Base-by-base conservation (phyloP, 2,113 vertebrate genomes). In the Oncorhynchus nerka region DNA sequence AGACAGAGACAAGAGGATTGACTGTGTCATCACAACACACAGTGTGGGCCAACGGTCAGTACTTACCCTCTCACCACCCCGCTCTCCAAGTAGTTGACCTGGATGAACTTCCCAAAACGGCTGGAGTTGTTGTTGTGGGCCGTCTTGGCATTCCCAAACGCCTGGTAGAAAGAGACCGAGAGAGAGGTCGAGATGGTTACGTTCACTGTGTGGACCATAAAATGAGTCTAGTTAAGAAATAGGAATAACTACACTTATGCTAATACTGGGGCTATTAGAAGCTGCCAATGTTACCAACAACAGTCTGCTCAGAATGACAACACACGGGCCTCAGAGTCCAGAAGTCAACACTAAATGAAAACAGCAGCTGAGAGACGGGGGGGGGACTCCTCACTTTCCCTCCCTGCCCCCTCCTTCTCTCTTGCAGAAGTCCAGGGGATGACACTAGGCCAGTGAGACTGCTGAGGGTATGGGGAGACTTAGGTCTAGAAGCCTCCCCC, bases 111-210 rank as follows among this genome's bases (percentile, higher is more conserved):
- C 65, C 98, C 97, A 66, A 99, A 99, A n/a, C 98, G 96, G 84
- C 98, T 99, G 83, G 98, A 99, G 90, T 99, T 99, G 90, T 99
- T 97, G 93, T 99, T 99, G 86, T 99, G 97, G 32, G 98, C 98
- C 0, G 98, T 99, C 91, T 99, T 99, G 69, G 98, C 98, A 0
- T 99, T 99, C 55, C 98, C 98, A 76, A 99, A 99, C 19, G 98
- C 98, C 93, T 94, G 86, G 26, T 78, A 57, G 81, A 8, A 81
- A 79, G 51, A 78, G 16, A 78, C 22, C 32, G 55, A 79, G 5
- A 76, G 24, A 79, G 26, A 55, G 5, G 5, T 11, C 16, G 51
- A 61, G 20, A 61, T 64, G 24, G 64, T 28, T 66, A 28, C 64
- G 6, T 28, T 66, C 12, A 15, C 19, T 76, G 68, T 49, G 73